Evolutionary conservation across 2,113 vertebrate genomes (phyloP).

Genomic region (Xerus inauris): DNA sequence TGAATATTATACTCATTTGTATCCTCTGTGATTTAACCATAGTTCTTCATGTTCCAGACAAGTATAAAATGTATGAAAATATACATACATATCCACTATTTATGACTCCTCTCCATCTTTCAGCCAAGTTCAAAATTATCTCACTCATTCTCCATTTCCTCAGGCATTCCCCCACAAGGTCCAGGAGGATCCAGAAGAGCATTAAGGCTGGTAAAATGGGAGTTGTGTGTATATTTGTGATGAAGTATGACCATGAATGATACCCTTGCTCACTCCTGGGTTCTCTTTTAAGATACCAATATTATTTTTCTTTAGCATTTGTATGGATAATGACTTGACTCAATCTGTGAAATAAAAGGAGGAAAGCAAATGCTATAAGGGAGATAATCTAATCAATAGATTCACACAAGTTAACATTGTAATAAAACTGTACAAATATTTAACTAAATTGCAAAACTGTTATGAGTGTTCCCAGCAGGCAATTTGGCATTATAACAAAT

Average conservation of each 20-base stretch:
- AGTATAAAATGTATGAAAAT: background rate
- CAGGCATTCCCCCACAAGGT: background rate
- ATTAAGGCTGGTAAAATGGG: background rate
- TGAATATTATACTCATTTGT: background rate
- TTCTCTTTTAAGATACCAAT: background rate
- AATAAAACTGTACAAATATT: conserved; percentile 67
- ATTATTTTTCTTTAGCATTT: conserved; percentile 21
- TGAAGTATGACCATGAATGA: background rate
- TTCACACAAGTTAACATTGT: conserved; percentile 46
- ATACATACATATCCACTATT: background rate
- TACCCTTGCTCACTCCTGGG: background rate
- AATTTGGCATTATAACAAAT: conserved; percentile 19
- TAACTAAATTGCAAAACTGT: conserved; percentile 39
- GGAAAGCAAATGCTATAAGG: background rate
- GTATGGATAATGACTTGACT: conserved; percentile 25
- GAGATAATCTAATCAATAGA: conserved; percentile 27
- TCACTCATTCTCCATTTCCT: background rate
- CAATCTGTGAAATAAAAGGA: conserved; percentile 44
- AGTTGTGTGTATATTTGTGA: background rate
- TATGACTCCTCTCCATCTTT: background rate
- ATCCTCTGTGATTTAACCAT: background rate
- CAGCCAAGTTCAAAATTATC: background rate
- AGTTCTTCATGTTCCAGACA: background rate
- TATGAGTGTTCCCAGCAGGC: background rate
- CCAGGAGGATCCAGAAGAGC: background rate